Conservation (phyloP, 2,888 invertebrate genomes). For the Colletes collaris region DNA sequence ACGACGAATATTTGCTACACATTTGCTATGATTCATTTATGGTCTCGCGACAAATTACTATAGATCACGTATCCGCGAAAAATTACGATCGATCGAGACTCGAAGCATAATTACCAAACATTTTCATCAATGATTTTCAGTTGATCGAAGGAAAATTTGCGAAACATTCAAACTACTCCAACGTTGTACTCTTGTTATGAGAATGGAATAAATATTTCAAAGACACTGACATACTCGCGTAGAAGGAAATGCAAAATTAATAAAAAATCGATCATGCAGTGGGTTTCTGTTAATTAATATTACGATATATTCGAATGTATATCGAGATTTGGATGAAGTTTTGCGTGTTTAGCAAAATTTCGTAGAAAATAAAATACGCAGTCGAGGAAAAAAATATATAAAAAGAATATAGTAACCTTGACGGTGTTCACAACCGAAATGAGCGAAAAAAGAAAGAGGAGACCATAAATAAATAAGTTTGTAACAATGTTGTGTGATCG, state of each 20-base stretch:
- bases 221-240: neutral
- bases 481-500: constrained; percentile 59
- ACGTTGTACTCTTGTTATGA: neutral
- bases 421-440: constrained; percentile 52
- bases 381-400: constrained; percentile 15
- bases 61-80: constrained; percentile 27
- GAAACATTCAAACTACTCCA: neutral
- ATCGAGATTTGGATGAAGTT: constrained; percentile 1
- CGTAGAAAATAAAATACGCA: constrained; percentile 24
- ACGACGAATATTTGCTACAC: constrained; percentile 56
- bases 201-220: constrained; percentile 13
- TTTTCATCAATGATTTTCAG: constrained; percentile 2
- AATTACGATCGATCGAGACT: constrained; percentile 58
- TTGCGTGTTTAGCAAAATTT: constrained; percentile 14
- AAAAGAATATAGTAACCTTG: constrained; percentile 25
- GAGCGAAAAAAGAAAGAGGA: constrained; percentile 57
- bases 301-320: constrained; percentile 26
- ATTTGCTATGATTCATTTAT: constrained; percentile 61
- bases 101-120: constrained; percentile 52
- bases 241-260: constrained; percentile 17
- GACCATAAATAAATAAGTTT: constrained; percentile 73
- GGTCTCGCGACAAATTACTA: constrained; percentile 60
- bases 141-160: neutral
- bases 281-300: constrained; percentile 15
- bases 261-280: constrained; percentile 20